Base-by-base conservation (phyloP, 2,888 invertebrate genomes). In the Horisme vitalbata region DNA sequence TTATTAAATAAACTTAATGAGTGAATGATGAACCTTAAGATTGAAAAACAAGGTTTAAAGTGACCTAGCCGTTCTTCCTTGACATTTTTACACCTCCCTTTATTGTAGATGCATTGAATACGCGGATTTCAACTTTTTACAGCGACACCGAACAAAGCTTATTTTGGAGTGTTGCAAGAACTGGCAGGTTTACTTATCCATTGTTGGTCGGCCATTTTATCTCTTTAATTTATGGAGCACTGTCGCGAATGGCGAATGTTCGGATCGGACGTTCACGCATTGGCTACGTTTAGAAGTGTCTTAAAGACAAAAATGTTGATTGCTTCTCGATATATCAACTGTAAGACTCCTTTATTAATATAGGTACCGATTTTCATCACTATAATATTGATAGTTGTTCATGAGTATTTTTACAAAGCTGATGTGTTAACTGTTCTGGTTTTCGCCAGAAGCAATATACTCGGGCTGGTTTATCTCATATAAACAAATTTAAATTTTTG, bases 161-260 rank as follows among this genome's bases (percentile, higher is more conserved):
- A 81, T 79, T 83, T 82, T 81, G 70, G 72, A 79, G 79, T 78
- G 73, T 78, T 82, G 78, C 79, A 84, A 84, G 78, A 83, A 79
- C 70, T 61, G 53, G 64, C 69, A 72, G 79, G 84, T 81, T 83
- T 86, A 84, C 87, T 84, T 79, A 79, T 58, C 84, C 83, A 85
- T 89, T 89, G 87, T 88, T 83, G 78, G 72, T 59, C 68, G 59
- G 73, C 83, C 85, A 87, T 88, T 87, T n/a, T 89, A 89, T 89
- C 86, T 87, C 78, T 75, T 73, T 79, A 83, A 88, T 89, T 89
- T 89, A 89, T 86, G 82, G 80, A 70, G 70, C 70, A 79, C 75
- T 81, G 81, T 76, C 71, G 75, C 82, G 73, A 86, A 85, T 85
- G 71, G 71, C 62, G 68, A 79, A 79, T 84, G 81, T 83, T 83